Evolutionary conservation across 2,797 vertebrate genomes (phyloP).

Genomic region (Acanthurus leucopareius): DNA sequence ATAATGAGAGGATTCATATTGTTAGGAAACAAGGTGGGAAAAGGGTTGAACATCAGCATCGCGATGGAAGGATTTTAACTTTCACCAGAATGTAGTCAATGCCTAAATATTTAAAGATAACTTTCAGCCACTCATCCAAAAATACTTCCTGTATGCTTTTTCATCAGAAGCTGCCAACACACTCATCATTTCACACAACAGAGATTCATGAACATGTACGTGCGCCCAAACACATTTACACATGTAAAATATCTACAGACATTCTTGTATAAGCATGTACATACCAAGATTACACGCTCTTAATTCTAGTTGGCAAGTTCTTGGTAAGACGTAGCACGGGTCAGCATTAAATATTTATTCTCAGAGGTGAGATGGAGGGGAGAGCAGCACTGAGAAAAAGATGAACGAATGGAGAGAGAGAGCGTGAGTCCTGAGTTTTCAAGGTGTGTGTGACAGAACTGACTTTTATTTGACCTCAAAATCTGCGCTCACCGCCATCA

Average conservation of each 20-base stretch:
- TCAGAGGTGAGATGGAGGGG: slow-evolving; percentile 23
- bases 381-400: slow-evolving; percentile 6
- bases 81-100: neutral
- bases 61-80: neutral
- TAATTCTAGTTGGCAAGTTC: neutral
- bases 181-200: neutral
- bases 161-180: neutral
- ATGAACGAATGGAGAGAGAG: slow-evolving; percentile 5
- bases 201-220: neutral
- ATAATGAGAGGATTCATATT: neutral
- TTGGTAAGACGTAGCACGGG: slow-evolving; percentile 9
- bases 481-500: slow-evolving; percentile 11
- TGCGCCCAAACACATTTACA: neutral
- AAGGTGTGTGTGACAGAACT: slow-evolving; percentile 49
- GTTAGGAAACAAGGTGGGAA: neutral
- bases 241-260: neutral
- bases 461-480: slow-evolving; percentile 54
- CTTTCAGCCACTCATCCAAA: slow-evolving; percentile 1
- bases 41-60: neutral
- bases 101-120: slow-evolving; percentile 18
- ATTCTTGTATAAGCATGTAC: neutral
- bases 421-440: neutral
- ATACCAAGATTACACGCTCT: neutral
- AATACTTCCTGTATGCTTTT: neutral
- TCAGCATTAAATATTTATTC: slow-evolving; percentile 58